Evolutionary conservation across 2,113 vertebrate species (phyloP).

Genomic region (Chaenogobius annularis): DNA sequence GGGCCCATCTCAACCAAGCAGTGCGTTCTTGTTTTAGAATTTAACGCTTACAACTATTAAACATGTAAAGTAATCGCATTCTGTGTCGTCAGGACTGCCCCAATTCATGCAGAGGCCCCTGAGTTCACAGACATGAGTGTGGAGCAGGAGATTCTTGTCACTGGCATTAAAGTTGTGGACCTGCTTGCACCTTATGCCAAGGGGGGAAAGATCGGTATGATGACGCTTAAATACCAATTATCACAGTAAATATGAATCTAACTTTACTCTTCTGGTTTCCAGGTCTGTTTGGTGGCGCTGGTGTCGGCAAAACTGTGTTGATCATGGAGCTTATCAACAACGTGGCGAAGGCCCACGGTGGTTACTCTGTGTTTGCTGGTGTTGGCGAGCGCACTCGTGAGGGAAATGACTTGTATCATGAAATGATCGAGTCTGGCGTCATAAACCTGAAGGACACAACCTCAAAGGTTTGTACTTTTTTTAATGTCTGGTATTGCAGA

Average conservation of each 20-base stretch:
- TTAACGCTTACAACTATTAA: neutral
- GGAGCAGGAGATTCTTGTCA: conserved; percentile 98
- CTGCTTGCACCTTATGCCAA: conserved; percentile 96
- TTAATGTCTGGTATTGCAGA: neutral
- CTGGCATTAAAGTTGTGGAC: conserved; percentile 97
- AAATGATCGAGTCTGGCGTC: conserved; percentile 99
- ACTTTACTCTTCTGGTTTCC: neutral
- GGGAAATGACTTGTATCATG: conserved; percentile 97
- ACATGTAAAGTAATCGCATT: neutral
- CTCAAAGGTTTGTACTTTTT: conserved; percentile 83
- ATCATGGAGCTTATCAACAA: conserved; percentile 99
- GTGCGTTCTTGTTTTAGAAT: conserved; percentile 74
- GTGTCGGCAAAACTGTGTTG: conserved; percentile 94
- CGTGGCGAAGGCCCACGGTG: conserved; percentile 97
- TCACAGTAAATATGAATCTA: neutral
- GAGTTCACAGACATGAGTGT: conserved; percentile 98
- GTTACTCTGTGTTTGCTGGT: conserved; percentile 95
- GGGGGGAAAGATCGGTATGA: conserved; percentile 95
- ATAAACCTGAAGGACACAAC: conserved; percentile 97
- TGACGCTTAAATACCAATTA: neutral
- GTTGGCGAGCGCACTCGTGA: conserved; percentile 96
- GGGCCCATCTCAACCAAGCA: conserved; percentile 95
- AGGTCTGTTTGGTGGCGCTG: conserved; percentile 96
- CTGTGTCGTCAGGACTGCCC: conserved; percentile 78
- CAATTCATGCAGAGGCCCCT: conserved; percentile 97